These are phyloP conservation scores for Aeoliscus strigatus DNA, from an alignment of 2,797 vertebrate genomes.

Conservation along the genomic window DNA sequence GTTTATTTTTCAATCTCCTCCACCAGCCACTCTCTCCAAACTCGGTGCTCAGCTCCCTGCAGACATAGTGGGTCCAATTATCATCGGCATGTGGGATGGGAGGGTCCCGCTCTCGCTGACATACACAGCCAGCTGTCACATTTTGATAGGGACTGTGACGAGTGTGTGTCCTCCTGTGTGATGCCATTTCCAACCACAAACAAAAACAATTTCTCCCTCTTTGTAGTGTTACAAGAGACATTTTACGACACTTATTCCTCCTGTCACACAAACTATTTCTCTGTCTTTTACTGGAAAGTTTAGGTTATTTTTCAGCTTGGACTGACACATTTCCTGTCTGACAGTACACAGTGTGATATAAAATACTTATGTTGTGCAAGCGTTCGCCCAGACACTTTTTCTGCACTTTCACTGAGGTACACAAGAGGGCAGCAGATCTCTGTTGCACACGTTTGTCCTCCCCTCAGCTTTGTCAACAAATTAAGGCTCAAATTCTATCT, in stretches of 20 bases:
- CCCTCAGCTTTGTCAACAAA: background rate
- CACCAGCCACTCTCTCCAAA: background rate
- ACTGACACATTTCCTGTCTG: too few relatives aligned
- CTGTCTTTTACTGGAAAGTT: too few relatives aligned
- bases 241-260: too few relatives aligned
- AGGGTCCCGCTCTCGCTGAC: conserved; percentile 35
- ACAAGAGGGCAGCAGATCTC: conserved; percentile 65
- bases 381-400: too few relatives aligned
- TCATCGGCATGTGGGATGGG: conserved; percentile 45
- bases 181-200: background rate
- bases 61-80: conserved; percentile 45
- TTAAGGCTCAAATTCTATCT: too few relatives aligned
- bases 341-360: too few relatives aligned
- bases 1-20: background rate
- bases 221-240: too few relatives aligned
- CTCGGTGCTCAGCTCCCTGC: conserved; percentile 18
- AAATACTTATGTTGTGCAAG: too few relatives aligned
- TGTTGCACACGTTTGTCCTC: conserved; percentile 12
- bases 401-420: conserved; percentile 12
- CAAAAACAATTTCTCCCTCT: background rate
- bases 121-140: conserved; percentile 47
- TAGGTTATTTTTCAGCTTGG: too few relatives aligned
- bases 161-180: conserved; percentile 1
- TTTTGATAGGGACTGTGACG: conserved; percentile 45
- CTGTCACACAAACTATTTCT: too few relatives aligned